Evolutionary conservation across 1,140 invertebrate genomes (phyloP), one percentile per base, ranked within the genome.

Genomic region (Linepithema humile): DNA sequence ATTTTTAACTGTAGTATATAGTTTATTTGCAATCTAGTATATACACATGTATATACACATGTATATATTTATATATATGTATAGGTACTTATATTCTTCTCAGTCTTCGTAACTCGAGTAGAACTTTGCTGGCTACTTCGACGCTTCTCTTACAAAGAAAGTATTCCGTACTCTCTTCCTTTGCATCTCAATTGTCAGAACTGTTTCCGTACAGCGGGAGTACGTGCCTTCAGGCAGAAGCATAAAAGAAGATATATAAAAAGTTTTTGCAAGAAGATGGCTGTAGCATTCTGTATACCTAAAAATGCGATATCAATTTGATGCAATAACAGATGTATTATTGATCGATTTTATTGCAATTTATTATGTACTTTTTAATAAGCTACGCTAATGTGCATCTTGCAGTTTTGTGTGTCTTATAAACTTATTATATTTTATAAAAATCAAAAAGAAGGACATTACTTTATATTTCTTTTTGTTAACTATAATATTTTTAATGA

Each of bases 101-200:
- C n/a, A n/a, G n/a, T 78, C 48, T 53, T 69, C n/a, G 26, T 55
- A 80, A 80, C 64, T 80, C 12, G 23, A 40, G 3, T 65, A 77
- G 35, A 80, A 80, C 35, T 80, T 80, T 70, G 45, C 48, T 40
- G 38, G 64, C 50, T 80, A 80, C 75, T 57, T 69, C 35, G 38
- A 17, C 20, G n/a, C 64, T 55, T 69, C 50, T 38, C n/a, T 23
- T 55, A 40, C 45, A 69, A 80, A 69, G 64, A 69, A 80, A 80
- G 35, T 80, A 80, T 80, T 80, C 26, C 48, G 48, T 53, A 38
- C 20, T 23, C 23, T 70, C 35, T 43, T 70, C 38, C 17, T 70
- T 80, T 70, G 64, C 75, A 80, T 80, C 64, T 80, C 75, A 80
- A 80, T 80, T 80, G 75, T 80, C 64, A 80, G 60, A 80, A 80